These are phyloP conservation scores for Perognathus longimembris DNA, from an alignment of 2,113 vertebrate species.

Conservation along the genomic window DNA sequence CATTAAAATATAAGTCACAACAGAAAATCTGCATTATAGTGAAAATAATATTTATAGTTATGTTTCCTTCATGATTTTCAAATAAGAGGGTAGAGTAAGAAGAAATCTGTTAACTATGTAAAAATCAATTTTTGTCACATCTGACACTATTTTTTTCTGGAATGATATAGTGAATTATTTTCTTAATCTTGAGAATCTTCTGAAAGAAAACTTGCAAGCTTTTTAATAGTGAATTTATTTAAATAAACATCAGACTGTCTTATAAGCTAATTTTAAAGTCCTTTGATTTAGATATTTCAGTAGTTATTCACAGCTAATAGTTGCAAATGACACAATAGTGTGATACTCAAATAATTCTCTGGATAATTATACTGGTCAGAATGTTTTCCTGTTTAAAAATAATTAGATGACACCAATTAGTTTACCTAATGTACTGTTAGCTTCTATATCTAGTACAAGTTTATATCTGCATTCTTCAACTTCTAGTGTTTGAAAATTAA, in stretches of 20 bases:
- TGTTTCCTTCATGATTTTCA: background rate
- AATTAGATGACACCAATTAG: background rate
- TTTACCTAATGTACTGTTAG: background rate
- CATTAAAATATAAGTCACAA: background rate
- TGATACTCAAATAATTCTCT: background rate
- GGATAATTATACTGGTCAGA: background rate
- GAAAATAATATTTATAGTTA: background rate
- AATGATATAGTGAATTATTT: background rate
- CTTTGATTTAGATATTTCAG: background rate
- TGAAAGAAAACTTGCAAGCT: background rate
- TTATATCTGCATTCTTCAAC: background rate
- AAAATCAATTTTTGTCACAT: too few relatives aligned
- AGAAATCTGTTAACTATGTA: background rate
- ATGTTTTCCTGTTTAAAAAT: background rate
- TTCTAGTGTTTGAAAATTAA: background rate
- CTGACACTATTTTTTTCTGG: background rate
- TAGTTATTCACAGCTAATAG: background rate
- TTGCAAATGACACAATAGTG: background rate
- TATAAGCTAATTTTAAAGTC: background rate
- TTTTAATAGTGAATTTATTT: background rate
- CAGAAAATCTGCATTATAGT: conserved; percentile 39
- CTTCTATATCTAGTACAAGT: background rate
- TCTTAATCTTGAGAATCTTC: background rate
- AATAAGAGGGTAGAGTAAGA: background rate
- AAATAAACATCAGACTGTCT: background rate